Conservation (phyloP, 2,797 vertebrate species). For the Xyrichtys novacula region DNA sequence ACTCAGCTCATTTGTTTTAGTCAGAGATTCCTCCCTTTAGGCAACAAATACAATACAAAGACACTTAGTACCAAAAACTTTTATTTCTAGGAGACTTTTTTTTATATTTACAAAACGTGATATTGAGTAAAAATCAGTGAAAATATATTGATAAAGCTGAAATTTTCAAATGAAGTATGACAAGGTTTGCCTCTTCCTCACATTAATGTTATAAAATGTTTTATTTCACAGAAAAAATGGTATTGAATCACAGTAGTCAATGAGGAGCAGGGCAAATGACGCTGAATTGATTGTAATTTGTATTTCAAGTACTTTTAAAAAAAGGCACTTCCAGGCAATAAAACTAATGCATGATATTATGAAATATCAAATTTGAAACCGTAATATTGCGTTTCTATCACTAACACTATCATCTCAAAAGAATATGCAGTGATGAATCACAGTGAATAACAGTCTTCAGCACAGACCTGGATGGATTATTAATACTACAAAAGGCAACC, state of each 20-base stretch:
- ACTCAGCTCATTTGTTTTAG: slow-evolving; percentile 36
- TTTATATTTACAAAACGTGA: slow-evolving; percentile 37
- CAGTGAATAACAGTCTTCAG: no score
- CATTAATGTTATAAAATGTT: background rate
- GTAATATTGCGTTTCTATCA: slow-evolving; percentile 1
- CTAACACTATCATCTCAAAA: background rate
- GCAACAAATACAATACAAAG: slow-evolving; percentile 12
- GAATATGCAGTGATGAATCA: no score
- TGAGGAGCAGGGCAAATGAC: background rate
- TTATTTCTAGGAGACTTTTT: slow-evolving; percentile 45
- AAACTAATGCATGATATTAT: background rate
- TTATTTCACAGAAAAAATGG: slow-evolving; percentile 13
- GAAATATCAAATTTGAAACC: background rate
- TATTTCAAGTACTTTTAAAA: slow-evolving; percentile 36
- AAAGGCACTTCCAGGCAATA: background rate
- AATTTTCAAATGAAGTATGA: background rate
- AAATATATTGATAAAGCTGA: slow-evolving; percentile 26
- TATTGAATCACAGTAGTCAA: slow-evolving; percentile 25
- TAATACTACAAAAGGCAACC: no score
- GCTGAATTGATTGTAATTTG: slow-evolving; percentile 28
- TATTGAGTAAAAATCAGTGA: slow-evolving; percentile 9
- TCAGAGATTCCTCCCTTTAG: slow-evolving; percentile 16
- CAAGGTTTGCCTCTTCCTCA: background rate
- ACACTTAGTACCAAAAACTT: slow-evolving; percentile 20
- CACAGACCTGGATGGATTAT: no score